A percentile compares a stretch with the other conserved stretches of the same genome.
Conservation (phyloP, 1,140 invertebrate species). For the Drosophila gunungcola region DNA sequence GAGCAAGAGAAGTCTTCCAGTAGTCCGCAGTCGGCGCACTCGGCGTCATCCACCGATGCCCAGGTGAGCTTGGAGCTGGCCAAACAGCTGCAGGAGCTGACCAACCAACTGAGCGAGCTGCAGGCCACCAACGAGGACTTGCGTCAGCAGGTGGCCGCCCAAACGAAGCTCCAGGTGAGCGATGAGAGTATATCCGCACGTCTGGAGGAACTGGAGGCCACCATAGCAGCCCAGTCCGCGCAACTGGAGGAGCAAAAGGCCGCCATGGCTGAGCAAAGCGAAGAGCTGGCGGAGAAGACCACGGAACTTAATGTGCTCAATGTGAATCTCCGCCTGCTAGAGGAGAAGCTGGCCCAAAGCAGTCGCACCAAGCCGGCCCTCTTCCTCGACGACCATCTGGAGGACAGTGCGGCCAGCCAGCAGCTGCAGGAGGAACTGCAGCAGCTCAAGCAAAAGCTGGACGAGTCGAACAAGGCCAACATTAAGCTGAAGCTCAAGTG, state of each 20-base stretch:
- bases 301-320: slow-evolving; percentile 85
- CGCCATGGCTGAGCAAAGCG: slow-evolving; percentile 84
- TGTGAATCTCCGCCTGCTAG: slow-evolving; percentile 85
- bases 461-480: slow-evolving; percentile 92
- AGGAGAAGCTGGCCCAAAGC: slow-evolving; percentile 85
- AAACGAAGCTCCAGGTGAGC: slow-evolving; percentile 63
- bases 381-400: slow-evolving; percentile 62
- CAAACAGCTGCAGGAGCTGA: slow-evolving; percentile 76
- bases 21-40: slow-evolving; percentile 48
- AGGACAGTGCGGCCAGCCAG: slow-evolving; percentile 87
- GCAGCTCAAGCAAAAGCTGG: slow-evolving; percentile 89
- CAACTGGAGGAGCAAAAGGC: slow-evolving; percentile 84
- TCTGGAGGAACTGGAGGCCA: slow-evolving; percentile 85
- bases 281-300: slow-evolving; percentile 86
- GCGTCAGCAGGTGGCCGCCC: background rate
- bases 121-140: slow-evolving; percentile 47
- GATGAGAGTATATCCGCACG: slow-evolving; percentile 78
- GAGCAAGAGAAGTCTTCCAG: slow-evolving; percentile 90
- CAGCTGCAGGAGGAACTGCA: slow-evolving; percentile 88
- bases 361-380: slow-evolving; percentile 76
- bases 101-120: slow-evolving; percentile 50
- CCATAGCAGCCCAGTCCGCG: slow-evolving; percentile 85
- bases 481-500: slow-evolving; percentile 94
- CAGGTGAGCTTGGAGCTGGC: slow-evolving; percentile 76
- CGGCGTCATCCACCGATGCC: slow-evolving; percentile 34